A percentile compares a stretch with the other conserved stretches of the same genome.
Evolutionary conservation across 1,140 invertebrate genomes (phyloP).

Genomic region (Cecropterus lyciades): DNA sequence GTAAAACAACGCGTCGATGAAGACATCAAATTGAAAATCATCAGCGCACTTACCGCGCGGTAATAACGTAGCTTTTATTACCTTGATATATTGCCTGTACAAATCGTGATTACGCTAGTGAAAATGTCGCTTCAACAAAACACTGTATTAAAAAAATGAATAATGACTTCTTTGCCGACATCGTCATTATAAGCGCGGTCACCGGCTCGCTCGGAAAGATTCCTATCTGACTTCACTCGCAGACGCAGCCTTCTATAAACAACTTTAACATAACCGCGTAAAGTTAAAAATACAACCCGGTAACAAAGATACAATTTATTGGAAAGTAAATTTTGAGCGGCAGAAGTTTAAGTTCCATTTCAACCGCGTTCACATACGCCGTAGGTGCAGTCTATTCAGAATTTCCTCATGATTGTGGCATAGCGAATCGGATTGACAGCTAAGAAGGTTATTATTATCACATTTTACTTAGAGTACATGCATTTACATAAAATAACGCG

Average conservation of each 20-base stretch:
- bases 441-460: conserved; percentile 82
- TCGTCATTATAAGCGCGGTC: conserved; percentile 77
- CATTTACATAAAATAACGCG: conserved; percentile 75
- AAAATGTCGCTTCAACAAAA: conserved; percentile 83
- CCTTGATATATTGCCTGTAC: conserved; percentile 78
- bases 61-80: conserved; percentile 75
- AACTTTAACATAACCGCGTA: conserved; percentile 38
- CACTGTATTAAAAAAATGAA: conserved; percentile 83
- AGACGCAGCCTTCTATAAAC: conserved; percentile 31
- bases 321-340: conserved; percentile 37
- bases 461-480: conserved; percentile 76
- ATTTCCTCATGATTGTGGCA: conserved; percentile 73
- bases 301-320: conserved; percentile 18
- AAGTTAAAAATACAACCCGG: conserved; percentile 31
- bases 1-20: conserved; percentile 62
- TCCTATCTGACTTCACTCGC: conserved; percentile 62
- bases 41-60: conserved; percentile 57
- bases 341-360: conserved; percentile 50
- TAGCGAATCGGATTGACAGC: conserved; percentile 79
- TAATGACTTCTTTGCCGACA: conserved; percentile 81
- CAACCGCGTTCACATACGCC: conserved; percentile 22
- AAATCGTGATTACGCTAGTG: conserved; percentile 80
- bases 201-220: conserved; percentile 66
- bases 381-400: conserved; percentile 54
- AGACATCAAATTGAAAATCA: conserved; percentile 82